Evolutionary conservation across 1,140 invertebrate genomes (phyloP), one percentile per base, ranked within the genome.

Genomic region (Glossosoma conforme): DNA sequence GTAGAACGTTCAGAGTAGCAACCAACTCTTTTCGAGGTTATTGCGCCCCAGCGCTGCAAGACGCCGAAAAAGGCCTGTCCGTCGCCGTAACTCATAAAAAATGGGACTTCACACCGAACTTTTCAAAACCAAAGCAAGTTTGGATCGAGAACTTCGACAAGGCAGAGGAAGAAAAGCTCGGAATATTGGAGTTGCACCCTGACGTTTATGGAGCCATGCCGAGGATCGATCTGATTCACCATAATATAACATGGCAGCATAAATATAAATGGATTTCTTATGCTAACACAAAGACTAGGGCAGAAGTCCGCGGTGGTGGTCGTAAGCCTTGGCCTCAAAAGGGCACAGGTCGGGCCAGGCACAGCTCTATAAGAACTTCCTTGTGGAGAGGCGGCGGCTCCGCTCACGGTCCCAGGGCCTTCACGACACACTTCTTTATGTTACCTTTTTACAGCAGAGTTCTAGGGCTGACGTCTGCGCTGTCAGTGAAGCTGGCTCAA

Each of bases 251-350:
- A 40, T 99, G 96, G 96, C 96, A 99, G 69, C 75, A 59, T 56
- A 78, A 83, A 45, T 97, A 94, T 68, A 79, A 82, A 65, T 84
- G 76, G 73, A 85, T 98, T 40, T 80, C 77, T 56, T 87, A 83
- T 70, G 83, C 81, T 1, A 81, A 84, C 61, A 77, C 83, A 4
- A 85, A 87, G 68, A 82, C 81, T 1, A 74, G 88, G 45, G 84
- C 85, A 13, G 96, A 99, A 77, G 81, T 93, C 44, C 69, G 78
- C 38, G 93, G 94, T 44, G 90, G 92, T 46, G 91, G 88, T 2
- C 74, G 79, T 22, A 98, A 97, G 63, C 94, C 94, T 0, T 96
- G 93, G 91, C 91, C 88, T 5, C 97, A 99, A 65, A 99, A 99
- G 76, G 93, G 93, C 2, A 54, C 67, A 14, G 96, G 97, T 1